phyloP scores from a whole-genome alignment of 2,113 vertebrate genomes.

The Amblyornis subalaris region DNA sequence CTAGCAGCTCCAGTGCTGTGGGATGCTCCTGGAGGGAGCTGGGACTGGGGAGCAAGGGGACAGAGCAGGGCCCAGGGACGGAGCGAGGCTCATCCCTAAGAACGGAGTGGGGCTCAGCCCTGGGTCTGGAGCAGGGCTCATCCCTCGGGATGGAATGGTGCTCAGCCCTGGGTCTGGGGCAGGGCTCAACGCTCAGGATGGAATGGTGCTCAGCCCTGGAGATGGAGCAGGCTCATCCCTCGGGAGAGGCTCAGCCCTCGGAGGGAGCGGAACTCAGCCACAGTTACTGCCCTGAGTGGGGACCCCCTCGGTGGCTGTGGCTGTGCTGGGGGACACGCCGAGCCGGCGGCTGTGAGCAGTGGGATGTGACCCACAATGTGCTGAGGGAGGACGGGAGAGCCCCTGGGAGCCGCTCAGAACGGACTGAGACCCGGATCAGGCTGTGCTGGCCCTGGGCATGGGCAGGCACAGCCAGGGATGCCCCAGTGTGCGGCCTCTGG shows the following conservation, averaged over 20 bases:
- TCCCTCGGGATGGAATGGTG: rapidly evolving
- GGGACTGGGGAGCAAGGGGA: neutral
- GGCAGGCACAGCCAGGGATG: neutral
- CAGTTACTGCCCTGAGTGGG: neutral
- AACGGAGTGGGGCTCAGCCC: neutral
- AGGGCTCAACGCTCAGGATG: neutral
- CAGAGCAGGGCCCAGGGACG: neutral
- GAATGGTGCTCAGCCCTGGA: neutral
- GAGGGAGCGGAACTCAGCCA: neutral
- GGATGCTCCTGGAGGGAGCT: neutral
- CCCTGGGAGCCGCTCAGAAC: rapidly evolving
- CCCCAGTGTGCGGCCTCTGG: rapidly evolving
- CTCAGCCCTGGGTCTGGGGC: neutral
- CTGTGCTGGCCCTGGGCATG: neutral
- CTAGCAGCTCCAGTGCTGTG: neutral
- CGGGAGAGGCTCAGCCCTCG: neutral
- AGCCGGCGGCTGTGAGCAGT: neutral
- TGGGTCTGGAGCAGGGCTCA: neutral
- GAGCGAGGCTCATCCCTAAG: neutral
- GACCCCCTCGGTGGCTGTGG: rapidly evolving
- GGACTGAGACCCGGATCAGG: rapidly evolving
- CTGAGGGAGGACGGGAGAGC: neutral
- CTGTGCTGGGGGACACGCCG: rapidly evolving
- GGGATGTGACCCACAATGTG: neutral
- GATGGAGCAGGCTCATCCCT: neutral